Evolutionary conservation across 1,140 invertebrate species (phyloP), one percentile per base, ranked within the genome.

Genomic region (Berghia stephanieae): DNA sequence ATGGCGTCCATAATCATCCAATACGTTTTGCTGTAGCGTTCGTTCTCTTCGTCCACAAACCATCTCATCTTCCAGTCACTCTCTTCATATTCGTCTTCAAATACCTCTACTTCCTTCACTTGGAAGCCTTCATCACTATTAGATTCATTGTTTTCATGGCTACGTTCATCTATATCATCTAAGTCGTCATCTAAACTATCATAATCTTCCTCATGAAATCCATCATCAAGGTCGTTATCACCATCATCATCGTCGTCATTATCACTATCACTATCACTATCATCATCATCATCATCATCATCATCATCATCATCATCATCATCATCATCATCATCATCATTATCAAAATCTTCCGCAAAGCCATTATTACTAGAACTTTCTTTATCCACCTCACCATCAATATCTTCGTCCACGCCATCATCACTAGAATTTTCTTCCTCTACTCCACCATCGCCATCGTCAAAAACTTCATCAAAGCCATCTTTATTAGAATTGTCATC

Each of bases 391-490:
- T 72, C 43, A 60, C 63, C 42, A 49, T 40, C 43, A 80, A 27
- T 38, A 34, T 77, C 36, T 55, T 34, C 31, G n/a, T 16, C 13
- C 31, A 44, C 68, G 71, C 79, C 81, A 67, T 49, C 27, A 36
- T 78, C 77, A 78, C 43, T 60, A 60, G 24, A 21, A 76, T 70
- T 55, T 42, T 78, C 75, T 77, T 60, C 40, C 42, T 79, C 55
- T 77, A 5, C 43, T 60, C 71, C 40, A 63, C 66, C 49, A 69
- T 74, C 73, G 40, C 71, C 55, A 16, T 44, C 31, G 8, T 43
- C 68, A 1, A 10, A 38, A 68, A 55, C 70, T 5, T 55, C 72
- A 75, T 81, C 78, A 78, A 70, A 42, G 75, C 42, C 63, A 80
- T 68, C 67, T n/a, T 40, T 40, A 69, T 38, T 24, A 69, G 36